phyloP scores from a whole-genome alignment of 35 echinoderm and acorn worm genomes.

The Apostichopus parvimensis region DNA sequence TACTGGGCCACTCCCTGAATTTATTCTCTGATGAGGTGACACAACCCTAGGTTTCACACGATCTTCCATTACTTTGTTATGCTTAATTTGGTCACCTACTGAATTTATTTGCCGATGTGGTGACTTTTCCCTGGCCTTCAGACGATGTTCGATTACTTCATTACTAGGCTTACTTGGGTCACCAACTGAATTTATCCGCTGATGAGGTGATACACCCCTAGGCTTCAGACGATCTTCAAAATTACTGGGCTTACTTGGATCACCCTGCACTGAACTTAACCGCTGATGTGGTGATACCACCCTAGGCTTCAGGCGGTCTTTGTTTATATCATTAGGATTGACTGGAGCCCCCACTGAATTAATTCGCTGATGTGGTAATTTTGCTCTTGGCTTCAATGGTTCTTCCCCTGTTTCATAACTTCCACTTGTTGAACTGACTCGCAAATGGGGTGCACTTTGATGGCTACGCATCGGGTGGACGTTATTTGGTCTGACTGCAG shows the following conservation, averaged over 20 bases:
- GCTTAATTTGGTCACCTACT: too few species aligned
- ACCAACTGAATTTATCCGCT: background rate
- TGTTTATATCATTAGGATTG: too few species aligned
- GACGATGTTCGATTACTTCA: background rate
- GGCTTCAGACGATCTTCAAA: background rate
- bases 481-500: conserved; percentile 87
- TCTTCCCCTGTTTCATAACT: background rate
- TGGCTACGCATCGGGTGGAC: conserved; percentile 69
- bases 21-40: background rate
- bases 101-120: background rate
- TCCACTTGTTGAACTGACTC: background rate
- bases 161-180: background rate
- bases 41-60: background rate
- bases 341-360: too few species aligned
- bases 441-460: conserved; percentile 84
- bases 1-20: background rate
- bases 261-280: too few species aligned
- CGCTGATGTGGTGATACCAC: background rate
- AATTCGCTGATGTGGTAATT: background rate
- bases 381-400: background rate
- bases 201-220: background rate
- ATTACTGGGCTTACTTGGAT: too few species aligned
- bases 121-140: background rate
- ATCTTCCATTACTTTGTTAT: background rate
- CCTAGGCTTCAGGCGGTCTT: background rate